Base-by-base conservation (phyloP, 1,140 invertebrate species). In the Coelopa frigida region DNA sequence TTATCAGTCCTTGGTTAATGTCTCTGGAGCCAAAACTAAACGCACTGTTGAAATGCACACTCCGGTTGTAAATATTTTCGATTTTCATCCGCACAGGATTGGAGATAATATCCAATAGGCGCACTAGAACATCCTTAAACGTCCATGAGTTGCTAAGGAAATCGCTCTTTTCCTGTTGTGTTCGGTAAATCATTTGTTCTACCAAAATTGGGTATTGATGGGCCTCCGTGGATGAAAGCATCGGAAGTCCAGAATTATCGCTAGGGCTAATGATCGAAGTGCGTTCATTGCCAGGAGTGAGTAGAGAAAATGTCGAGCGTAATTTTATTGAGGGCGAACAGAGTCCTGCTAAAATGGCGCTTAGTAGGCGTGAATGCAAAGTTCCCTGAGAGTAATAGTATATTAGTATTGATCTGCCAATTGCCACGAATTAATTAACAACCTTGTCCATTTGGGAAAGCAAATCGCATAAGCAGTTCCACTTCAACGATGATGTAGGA, bases 401-500 rank as follows among this genome's bases (percentile, higher is more conserved):
- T n/a, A n/a, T n/a, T n/a, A n/a, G n/a, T n/a, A n/a, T n/a, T n/a
- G n/a, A n/a, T n/a, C n/a, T n/a, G n/a, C n/a, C n/a, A n/a, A n/a
- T n/a, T n/a, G n/a, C n/a, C n/a, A n/a, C n/a, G n/a, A n/a, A n/a
- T n/a, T n/a, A n/a, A n/a, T n/a, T n/a, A n/a, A n/a, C n/a, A n/a
- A 87, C 85, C 70, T 84, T 84, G 54, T 89, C 80, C 49, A 89
- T 84, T 57, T 87, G 78, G 31, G 77, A 77, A 15, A 96, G 72
- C 12, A 95, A 69, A 61, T 93, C 87, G 71, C 92, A 94, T 0
- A 97, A 68, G 59, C 87, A 87, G 46, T 84, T 83, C 93, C 94
- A 96, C 66, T 96, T 96, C 15, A 96, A 73, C 46, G 82, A 84
- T 0, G 88, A 86, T 1, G 91, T 96, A 0, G 94, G 93, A 72